A percentile compares a stretch with the other conserved stretches of the same genome.
These are phyloP conservation scores for Zapornia atra DNA, from an alignment of 2,113 vertebrate species.

Conservation along the genomic window DNA sequence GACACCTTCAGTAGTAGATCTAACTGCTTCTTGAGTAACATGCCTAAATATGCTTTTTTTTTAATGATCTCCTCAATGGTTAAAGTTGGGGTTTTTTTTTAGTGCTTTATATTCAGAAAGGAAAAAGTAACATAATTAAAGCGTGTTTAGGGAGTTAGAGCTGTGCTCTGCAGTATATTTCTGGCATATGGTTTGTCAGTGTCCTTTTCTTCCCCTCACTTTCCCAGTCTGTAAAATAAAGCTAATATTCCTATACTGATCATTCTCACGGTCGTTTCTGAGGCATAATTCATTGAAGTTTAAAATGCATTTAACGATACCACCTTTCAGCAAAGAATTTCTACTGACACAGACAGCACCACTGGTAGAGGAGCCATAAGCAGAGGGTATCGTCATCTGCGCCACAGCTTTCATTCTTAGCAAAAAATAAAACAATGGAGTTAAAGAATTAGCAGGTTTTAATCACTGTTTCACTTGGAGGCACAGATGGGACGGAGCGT, in stretches of 20 bases:
- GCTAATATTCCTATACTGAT: background rate
- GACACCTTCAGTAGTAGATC: background rate
- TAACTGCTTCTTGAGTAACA: background rate
- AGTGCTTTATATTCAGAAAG: slow-evolving; percentile 14
- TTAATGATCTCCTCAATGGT: background rate
- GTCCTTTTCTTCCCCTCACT: slow-evolving; percentile 15
- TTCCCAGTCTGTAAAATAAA: slow-evolving; percentile 32
- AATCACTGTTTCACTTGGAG: slow-evolving; percentile 59
- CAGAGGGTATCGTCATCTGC: slow-evolving; percentile 31
- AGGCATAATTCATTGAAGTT: background rate
- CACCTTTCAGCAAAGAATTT: background rate
- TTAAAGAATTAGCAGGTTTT: slow-evolving; percentile 63
- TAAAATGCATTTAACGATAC: background rate
- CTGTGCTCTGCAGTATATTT: slow-evolving; percentile 14
- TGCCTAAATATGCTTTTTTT: background rate
- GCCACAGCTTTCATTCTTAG: slow-evolving; percentile 44
- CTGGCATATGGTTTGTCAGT: slow-evolving; percentile 9
- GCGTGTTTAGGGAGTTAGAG: slow-evolving; percentile 29
- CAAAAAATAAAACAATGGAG: slow-evolving; percentile 51
- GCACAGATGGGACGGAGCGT: slow-evolving; percentile 52
- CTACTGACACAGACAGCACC: background rate
- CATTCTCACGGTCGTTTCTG: background rate
- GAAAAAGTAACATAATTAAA: background rate
- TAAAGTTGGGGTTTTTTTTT: background rate
- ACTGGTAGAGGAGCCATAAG: background rate